Evolutionary conservation across 2,797 vertebrate genomes (phyloP).

Genomic region (Crocodylus rhombifer): DNA sequence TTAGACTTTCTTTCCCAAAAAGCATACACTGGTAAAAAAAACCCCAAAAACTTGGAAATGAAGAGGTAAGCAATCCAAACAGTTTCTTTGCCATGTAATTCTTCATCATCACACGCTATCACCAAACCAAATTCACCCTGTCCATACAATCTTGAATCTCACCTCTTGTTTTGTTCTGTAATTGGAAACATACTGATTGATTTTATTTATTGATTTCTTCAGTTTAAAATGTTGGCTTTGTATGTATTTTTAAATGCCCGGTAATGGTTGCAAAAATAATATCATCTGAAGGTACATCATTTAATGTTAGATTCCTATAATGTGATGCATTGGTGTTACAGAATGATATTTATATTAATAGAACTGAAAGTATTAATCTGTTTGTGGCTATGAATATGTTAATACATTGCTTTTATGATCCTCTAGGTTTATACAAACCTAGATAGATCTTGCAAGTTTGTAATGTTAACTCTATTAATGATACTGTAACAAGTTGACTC

Average conservation of each 20-base stretch:
- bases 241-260: not conserved
- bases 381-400: not conserved
- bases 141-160: rapidly evolving
- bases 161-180: not conserved
- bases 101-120: rapidly evolving
- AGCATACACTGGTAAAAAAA: not conserved
- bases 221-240: not conserved
- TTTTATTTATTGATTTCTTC: too few relatives aligned
- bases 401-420: not conserved
- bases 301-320: rapidly evolving
- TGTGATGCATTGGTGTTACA: rapidly evolving
- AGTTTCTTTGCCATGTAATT: not conserved
- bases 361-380: not conserved
- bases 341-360: not conserved
- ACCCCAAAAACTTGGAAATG: rapidly evolving
- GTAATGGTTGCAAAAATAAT: not conserved
- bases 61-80: not conserved
- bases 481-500: not conserved
- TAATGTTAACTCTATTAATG: not conserved
- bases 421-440: not conserved
- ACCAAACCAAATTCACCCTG: rapidly evolving
- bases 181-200: not conserved
- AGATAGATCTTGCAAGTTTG: not conserved
- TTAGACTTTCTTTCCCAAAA: not conserved
- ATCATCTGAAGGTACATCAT: rapidly evolving